Evolutionary conservation across 2,797 vertebrate species (phyloP).

Genomic region (Ibycter americanus): DNA sequence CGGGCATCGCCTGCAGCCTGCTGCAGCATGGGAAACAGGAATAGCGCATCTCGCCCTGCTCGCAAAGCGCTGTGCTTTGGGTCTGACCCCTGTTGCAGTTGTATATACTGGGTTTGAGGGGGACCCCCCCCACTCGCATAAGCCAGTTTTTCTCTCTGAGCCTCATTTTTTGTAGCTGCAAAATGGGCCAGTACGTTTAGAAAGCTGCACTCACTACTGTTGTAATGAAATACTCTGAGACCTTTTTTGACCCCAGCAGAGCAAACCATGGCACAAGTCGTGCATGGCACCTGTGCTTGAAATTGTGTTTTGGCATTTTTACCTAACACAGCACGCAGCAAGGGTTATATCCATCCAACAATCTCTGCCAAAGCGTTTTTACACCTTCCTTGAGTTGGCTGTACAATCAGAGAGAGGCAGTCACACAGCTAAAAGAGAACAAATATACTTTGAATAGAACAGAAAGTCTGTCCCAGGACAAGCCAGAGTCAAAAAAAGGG

Average conservation of each 20-base stretch:
- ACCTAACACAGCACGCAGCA: fast-evolving
- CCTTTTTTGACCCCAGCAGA: neutral
- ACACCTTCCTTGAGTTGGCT: neutral
- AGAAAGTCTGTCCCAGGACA: neutral
- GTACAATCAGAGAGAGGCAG: neutral
- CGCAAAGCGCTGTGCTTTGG: neutral
- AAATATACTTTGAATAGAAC: neutral
- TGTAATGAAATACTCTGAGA: neutral
- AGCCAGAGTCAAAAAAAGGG: neutral
- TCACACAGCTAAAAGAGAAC: neutral
- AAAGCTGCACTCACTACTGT: neutral
- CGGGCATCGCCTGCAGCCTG: neutral
- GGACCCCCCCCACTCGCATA: neutral
- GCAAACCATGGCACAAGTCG: neutral
- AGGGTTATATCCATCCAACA: neutral
- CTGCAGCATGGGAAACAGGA: fast-evolving
- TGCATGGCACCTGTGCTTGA: neutral
- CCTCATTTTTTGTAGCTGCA: neutral
- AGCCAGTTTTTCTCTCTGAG: neutral
- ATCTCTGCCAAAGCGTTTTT: neutral
- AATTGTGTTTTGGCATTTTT: neutral
- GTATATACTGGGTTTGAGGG: fast-evolving
- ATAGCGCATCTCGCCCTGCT: neutral
- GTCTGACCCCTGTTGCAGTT: neutral
- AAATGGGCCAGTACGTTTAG: neutral